Evolutionary conservation across 2,888 invertebrate genomes (phyloP), one percentile per base, ranked within the genome.

Genomic region (Drosophila robusta): DNA sequence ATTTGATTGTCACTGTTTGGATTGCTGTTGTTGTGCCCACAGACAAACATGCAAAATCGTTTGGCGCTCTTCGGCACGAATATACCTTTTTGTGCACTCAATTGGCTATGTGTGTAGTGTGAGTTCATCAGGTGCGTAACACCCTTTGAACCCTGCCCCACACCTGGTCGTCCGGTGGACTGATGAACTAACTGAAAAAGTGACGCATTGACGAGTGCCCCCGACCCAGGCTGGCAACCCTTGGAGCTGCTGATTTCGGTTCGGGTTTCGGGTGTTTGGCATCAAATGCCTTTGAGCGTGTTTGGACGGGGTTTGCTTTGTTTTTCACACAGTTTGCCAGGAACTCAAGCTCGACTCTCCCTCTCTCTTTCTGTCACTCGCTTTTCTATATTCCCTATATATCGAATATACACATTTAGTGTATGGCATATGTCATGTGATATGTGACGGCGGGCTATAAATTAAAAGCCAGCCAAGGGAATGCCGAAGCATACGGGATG

Each of bases 1-100:
- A 73, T 74, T 69, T 69, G 54, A 45, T 49, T 47, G 52, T 38
- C 26, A 38, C 8, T 50, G 54, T 63, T 65, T 47, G 45, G 4
- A 11, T 32, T 41, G 22, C 3, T 22, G 22, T 47, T 26, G 5
- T 9, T 57, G 22, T 18, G 7, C 9, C 12, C 24, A 49, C 24
- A 55, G 12, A 49, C 64, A 63, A 49, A 42, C 44, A 66, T 54
- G 64, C 62, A 68, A 84, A 67, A 51, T 70, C 67, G 60, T 70
- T 66, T 61, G 78, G 70, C 62, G 63, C 60, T 77, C 69, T 70
- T 83, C 70, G 82, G 58, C 81, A 74, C 79, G 84, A 84, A 84
- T 79, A 79, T 79, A 84, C 79, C 64, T 78, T 78, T 70, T 70
- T 70, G 65, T 79, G 75, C 80, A 84, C 80, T 78, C 85, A 80